Evolutionary conservation across 2,113 vertebrate genomes (phyloP).

Genomic region (Mionectes macconnelli): DNA sequence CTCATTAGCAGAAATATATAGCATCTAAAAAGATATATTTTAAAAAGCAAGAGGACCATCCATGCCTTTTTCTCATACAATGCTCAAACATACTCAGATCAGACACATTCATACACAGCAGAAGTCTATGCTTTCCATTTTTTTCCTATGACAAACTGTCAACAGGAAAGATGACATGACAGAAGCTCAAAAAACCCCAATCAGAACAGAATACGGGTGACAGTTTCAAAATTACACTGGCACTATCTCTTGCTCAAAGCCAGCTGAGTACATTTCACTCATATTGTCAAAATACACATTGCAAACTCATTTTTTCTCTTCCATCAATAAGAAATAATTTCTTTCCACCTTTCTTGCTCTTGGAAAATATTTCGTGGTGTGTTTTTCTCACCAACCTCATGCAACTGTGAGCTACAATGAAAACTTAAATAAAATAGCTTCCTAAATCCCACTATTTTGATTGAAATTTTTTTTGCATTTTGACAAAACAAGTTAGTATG

Average conservation of each 20-base stretch:
- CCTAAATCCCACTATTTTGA: background rate
- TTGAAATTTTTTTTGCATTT: background rate
- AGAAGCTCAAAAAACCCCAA: conserved; percentile 24
- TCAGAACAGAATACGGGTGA: conserved; percentile 34
- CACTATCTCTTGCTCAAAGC: conserved; percentile 1
- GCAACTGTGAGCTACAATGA: background rate
- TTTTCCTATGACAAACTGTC: conserved; percentile 16
- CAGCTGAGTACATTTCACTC: conserved; percentile 23
- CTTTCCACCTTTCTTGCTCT: background rate
- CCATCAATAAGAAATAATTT: background rate
- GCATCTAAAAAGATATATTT: background rate
- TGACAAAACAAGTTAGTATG: background rate
- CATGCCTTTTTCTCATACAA: background rate
- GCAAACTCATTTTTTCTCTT: background rate
- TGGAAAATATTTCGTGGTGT: background rate
- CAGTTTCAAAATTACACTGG: conserved; percentile 51
- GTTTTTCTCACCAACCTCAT: background rate
- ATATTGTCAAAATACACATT: conserved; percentile 28
- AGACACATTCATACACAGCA: background rate
- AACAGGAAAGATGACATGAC: background rate
- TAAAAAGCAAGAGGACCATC: background rate
- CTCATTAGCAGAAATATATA: background rate
- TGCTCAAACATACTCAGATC: background rate
- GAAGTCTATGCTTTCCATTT: background rate
- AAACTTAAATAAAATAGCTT: background rate